Conservation (phyloP, 2,888 invertebrate species). For the Choreutis nemorana region DNA sequence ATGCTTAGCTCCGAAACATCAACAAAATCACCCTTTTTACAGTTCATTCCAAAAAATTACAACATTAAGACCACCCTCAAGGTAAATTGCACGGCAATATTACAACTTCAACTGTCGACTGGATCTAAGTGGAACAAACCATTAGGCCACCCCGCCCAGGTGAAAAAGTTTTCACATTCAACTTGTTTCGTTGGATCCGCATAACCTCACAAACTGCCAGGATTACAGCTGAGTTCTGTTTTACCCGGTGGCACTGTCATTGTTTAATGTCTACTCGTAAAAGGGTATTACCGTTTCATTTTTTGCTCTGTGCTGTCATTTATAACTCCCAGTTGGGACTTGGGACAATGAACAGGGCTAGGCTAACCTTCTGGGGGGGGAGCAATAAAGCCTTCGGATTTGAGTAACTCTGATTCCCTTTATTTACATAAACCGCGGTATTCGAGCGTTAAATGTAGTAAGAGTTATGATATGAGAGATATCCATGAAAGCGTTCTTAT, state of each 20-base stretch:
- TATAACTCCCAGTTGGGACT: conserved; percentile 12
- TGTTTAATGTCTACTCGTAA: conserved; percentile 37
- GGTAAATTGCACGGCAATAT: conserved; percentile 12
- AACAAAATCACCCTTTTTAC: conserved; percentile 1
- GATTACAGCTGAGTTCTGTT: conserved; percentile 14
- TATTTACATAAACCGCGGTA: conserved; percentile 1
- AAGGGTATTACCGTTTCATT: conserved; percentile 28
- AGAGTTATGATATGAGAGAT: too few relatives aligned
- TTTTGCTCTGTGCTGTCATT: conserved; percentile 16
- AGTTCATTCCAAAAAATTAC: conserved; percentile 6
- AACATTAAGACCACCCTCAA: conserved; percentile 6
- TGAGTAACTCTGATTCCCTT: conserved; percentile 3
- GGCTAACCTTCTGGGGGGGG: conserved; percentile 9
- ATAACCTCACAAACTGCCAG: conserved; percentile 16
- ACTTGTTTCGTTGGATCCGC: conserved; percentile 12
- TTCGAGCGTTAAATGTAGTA: neutral
- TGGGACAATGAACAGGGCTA: conserved; percentile 11
- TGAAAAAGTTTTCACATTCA: conserved; percentile 15
- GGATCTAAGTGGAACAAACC: conserved; percentile 16
- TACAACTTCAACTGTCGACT: conserved; percentile 11
- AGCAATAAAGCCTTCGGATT: conserved; percentile 9
- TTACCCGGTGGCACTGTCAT: conserved; percentile 26
- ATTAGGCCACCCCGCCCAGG: conserved; percentile 11
- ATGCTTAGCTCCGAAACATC: too few relatives aligned
- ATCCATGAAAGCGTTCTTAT: too few relatives aligned